phyloP scores from a whole-genome alignment of 2,113 vertebrate species.

The Macaca nemestrina region DNA sequence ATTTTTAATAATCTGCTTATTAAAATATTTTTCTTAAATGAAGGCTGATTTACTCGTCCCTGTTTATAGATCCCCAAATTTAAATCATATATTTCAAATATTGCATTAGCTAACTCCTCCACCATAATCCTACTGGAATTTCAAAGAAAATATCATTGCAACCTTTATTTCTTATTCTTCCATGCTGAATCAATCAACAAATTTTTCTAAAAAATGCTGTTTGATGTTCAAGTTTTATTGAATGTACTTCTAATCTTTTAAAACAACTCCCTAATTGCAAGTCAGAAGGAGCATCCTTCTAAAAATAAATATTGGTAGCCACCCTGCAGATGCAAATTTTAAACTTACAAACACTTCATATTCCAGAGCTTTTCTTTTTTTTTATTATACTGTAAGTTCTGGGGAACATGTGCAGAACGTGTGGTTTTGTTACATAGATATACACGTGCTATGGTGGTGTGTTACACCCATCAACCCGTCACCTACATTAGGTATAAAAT shows the following conservation, averaged over 20 bases:
- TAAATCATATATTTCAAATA: conserved; percentile 4
- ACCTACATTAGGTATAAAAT: too few relatives aligned
- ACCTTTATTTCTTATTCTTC: conserved; percentile 39
- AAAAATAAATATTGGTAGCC: conserved; percentile 14
- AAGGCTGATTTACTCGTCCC: background rate
- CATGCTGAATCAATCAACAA: background rate
- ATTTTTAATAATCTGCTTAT: background rate
- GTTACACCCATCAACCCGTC: too few relatives aligned
- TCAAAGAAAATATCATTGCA: conserved; percentile 16
- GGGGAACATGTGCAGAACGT: too few relatives aligned
- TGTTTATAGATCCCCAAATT: background rate
- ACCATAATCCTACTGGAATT: background rate
- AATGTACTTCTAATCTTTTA: conserved; percentile 31
- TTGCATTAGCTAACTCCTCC: background rate
- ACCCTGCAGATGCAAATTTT: background rate
- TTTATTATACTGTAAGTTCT: too few relatives aligned
- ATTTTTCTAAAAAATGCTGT: background rate
- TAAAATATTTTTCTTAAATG: background rate
- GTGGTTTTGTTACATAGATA: too few relatives aligned
- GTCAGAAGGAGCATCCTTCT: background rate
- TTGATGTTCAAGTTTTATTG: conserved; percentile 18
- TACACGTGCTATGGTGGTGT: too few relatives aligned
- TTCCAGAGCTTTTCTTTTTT: background rate
- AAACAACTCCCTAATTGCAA: background rate
- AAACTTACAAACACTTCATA: background rate